These are phyloP conservation scores for Paguma larvata DNA, from an alignment of 2,797 vertebrate genomes.

Conservation along the genomic window DNA sequence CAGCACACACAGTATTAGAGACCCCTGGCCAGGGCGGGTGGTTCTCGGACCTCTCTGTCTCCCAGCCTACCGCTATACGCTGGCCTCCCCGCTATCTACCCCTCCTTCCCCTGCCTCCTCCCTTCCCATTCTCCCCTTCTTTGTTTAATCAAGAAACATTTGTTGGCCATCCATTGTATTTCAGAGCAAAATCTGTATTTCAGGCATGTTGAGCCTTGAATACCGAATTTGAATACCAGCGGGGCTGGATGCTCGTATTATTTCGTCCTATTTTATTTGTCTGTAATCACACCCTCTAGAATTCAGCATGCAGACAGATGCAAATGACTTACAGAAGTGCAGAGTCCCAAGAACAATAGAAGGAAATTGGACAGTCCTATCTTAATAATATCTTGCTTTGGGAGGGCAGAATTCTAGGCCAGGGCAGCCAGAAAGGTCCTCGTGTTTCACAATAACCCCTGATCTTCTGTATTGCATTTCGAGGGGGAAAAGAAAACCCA, in stretches of 20 bases:
- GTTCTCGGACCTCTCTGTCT: neutral
- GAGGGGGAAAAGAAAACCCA: neutral
- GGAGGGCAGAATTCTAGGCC: neutral
- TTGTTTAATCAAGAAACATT: slow-evolving; percentile 52
- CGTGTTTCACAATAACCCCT: neutral
- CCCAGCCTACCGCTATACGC: neutral
- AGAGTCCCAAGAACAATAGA: slow-evolving; percentile 34
- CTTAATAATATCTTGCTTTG: slow-evolving; percentile 63
- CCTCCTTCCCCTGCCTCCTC: no score
- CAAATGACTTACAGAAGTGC: slow-evolving; percentile 21
- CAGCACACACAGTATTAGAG: fast-evolving
- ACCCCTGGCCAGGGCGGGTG: fast-evolving
- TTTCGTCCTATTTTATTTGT: slow-evolving; percentile 27
- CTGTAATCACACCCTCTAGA: slow-evolving; percentile 7
- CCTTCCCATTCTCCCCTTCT: neutral
- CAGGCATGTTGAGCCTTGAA: slow-evolving; percentile 1
- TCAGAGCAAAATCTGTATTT: slow-evolving; percentile 46
- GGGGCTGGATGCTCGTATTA: neutral
- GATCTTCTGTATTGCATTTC: neutral
- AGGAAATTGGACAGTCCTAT: slow-evolving; percentile 31
- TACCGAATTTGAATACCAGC: slow-evolving; percentile 27
- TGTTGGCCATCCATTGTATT: slow-evolving; percentile 38
- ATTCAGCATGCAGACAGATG: slow-evolving; percentile 21
- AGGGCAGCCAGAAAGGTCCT: neutral
- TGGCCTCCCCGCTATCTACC: no score